Conservation (phyloP, 2,888 invertebrate species). For the Fragum fragum region DNA sequence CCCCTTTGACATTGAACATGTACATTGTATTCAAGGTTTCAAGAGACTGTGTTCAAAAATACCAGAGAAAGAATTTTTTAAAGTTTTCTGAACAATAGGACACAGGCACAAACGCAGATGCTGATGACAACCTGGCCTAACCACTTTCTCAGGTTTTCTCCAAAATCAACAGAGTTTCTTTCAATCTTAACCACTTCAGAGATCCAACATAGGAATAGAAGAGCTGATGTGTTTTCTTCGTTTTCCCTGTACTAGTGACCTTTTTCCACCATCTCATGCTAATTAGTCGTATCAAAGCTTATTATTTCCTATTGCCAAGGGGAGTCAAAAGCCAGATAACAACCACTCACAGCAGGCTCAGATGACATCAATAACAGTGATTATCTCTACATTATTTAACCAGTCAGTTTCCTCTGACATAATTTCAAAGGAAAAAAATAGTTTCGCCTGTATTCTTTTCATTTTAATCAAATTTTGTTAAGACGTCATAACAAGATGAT, state of each 20-base stretch:
- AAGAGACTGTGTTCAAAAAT: no score
- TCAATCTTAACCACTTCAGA: no score
- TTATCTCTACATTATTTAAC: neutral
- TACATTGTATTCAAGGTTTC: no score
- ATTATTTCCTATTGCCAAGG: constrained; percentile 33
- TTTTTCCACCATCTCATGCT: neutral
- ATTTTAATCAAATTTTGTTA: neutral
- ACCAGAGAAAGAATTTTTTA: no score
- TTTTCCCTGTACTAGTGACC: constrained; percentile 23
- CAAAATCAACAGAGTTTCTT: no score
- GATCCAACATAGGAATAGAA: no score
- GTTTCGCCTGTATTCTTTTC: neutral
- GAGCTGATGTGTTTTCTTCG: neutral
- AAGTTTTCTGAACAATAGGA: no score
- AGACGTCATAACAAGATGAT: constrained; percentile 2
- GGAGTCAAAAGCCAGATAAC: constrained; percentile 8
- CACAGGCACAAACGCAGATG: no score
- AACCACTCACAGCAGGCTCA: neutral
- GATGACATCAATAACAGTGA: constrained; percentile 28
- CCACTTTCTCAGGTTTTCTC: no score
- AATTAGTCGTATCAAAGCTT: constrained; percentile 29
- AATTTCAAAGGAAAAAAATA: neutral
- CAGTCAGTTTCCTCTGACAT: no score
- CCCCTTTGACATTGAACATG: no score
- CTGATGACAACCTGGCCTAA: no score